phyloP scores from a whole-genome alignment of 2,113 vertebrate genomes.

The Carlito syrichta region DNA sequence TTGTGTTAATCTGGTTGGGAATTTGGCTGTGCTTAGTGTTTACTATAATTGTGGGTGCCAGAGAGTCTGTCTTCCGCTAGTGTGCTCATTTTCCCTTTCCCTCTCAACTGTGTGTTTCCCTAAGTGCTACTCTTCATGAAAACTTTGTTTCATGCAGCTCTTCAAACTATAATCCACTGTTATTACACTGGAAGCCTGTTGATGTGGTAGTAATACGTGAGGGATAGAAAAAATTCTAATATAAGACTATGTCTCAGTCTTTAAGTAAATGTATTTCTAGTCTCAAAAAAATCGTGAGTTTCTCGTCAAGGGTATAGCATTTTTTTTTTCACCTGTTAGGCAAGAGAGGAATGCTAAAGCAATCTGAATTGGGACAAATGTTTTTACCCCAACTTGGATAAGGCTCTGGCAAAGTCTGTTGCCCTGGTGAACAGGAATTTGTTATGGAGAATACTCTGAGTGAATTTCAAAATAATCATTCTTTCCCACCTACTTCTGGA shows the following conservation, averaged over 20 bases:
- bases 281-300: not conserved
- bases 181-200: not conserved
- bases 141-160: not conserved
- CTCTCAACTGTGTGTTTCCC: not conserved
- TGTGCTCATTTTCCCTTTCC: not conserved
- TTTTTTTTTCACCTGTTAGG: not conserved
- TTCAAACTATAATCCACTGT: not conserved
- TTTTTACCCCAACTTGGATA: not conserved
- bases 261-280: not conserved
- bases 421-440: not conserved
- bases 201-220: not conserved
- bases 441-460: not conserved
- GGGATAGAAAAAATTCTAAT: not conserved
- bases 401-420: not conserved
- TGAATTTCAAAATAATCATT: not conserved
- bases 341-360: not conserved
- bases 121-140: not conserved
- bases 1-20: not conserved
- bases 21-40: not conserved
- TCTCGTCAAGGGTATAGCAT: not conserved
- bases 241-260: not conserved
- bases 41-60: not conserved
- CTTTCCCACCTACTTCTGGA: not conserved
- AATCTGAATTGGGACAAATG: not conserved
- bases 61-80: not conserved